These are phyloP conservation scores for Cyphomyrus discorhynchus DNA, from an alignment of 2,113 vertebrate species.

Conservation along the genomic window DNA sequence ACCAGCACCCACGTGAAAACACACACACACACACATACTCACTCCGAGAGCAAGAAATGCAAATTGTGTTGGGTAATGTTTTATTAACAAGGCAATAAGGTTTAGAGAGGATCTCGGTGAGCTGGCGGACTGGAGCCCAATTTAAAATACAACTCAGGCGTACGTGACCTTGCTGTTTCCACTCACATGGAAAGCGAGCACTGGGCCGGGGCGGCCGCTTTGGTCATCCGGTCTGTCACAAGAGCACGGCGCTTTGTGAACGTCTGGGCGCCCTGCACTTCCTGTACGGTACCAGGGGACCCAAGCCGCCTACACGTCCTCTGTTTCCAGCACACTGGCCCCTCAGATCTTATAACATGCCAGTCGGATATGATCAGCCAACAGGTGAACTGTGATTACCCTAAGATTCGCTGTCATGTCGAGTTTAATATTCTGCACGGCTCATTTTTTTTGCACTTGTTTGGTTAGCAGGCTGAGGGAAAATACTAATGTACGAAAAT, in stretches of 20 bases:
- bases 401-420: background rate
- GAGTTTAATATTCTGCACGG: background rate
- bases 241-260: background rate
- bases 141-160: background rate
- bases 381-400: background rate
- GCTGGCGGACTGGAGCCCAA: background rate
- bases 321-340: background rate
- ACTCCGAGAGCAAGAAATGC: background rate
- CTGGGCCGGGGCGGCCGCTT: background rate
- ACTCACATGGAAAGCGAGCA: background rate
- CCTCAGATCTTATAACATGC: background rate
- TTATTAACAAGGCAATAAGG: conserved; percentile 4
- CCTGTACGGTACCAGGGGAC: background rate
- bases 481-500: background rate
- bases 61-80: conserved; percentile 7
- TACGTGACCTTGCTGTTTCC: background rate
- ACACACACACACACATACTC: conserved; percentile 27
- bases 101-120: background rate
- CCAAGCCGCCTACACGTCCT: background rate
- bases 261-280: background rate
- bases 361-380: background rate
- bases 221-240: background rate
- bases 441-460: background rate
- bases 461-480: background rate
- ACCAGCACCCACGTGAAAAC: background rate